Evolutionary conservation across 2,797 vertebrate species (phyloP).

Genomic region (Rhinoraja longicauda): DNA sequence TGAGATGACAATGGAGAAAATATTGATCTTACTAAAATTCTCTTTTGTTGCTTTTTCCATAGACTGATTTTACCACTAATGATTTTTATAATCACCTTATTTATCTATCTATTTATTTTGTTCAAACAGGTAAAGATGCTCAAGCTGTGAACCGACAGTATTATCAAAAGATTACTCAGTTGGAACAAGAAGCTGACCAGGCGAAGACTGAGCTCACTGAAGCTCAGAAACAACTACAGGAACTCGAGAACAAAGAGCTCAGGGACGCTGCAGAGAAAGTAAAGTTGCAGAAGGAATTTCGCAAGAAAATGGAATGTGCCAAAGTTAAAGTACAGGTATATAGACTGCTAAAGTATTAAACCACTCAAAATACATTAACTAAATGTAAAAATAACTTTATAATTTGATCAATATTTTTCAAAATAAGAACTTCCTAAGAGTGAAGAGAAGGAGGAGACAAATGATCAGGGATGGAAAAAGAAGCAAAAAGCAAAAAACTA

Average conservation of each 20-base stretch:
- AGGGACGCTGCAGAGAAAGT: conserved; percentile 56
- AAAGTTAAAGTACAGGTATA: conserved; percentile 63
- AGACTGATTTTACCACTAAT: not conserved
- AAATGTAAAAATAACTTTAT: not conserved
- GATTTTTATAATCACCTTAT: not conserved
- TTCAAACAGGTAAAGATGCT: conserved; percentile 64
- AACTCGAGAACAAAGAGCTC: conserved; percentile 59
- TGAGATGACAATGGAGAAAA: not conserved
- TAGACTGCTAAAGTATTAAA: conserved; percentile 41
- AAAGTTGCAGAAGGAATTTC: conserved; percentile 60
- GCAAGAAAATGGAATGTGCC: conserved; percentile 61
- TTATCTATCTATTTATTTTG: not conserved
- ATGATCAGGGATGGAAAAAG: too few relatives aligned
- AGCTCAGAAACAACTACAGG: conserved; percentile 59
- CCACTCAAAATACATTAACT: conserved; percentile 22
- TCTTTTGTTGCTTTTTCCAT: not conserved
- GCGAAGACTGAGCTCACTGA: conserved; percentile 58
- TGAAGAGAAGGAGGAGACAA: too few relatives aligned
- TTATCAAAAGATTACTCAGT: conserved; percentile 58
- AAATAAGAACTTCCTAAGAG: not conserved
- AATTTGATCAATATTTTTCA: not conserved
- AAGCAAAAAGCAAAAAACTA: too few relatives aligned
- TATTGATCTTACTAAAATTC: not conserved
- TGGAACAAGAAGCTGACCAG: conserved; percentile 60
- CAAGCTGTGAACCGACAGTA: conserved; percentile 60